Percentiles rank a stretch among this genome's conserved stretches.
phyloP scores from a whole-genome alignment of 2,113 vertebrate species.

The Melospiza melodia region DNA sequence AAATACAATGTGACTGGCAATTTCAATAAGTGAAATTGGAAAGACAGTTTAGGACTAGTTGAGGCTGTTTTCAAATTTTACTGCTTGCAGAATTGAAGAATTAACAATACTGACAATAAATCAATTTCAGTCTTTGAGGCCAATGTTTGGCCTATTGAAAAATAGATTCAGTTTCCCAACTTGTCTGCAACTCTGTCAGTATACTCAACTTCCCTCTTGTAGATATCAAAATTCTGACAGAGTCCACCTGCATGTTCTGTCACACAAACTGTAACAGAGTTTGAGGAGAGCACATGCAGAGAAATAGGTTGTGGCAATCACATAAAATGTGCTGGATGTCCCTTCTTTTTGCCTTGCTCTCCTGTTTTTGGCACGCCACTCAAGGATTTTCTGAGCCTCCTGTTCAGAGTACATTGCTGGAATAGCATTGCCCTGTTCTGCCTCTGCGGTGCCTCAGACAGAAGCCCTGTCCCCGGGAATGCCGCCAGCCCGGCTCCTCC shows the following conservation, averaged over 20 bases:
- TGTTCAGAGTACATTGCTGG: not conserved
- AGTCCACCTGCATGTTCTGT: not conserved
- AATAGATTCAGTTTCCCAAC: not conserved
- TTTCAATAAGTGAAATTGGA: not conserved
- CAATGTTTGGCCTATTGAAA: not conserved
- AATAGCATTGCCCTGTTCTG: not conserved
- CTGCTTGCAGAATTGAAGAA: not conserved
- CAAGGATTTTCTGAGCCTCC: not conserved
- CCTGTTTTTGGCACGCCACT: not conserved
- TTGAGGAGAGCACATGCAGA: not conserved
- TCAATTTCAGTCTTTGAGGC: not conserved
- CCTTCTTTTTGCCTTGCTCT: not conserved
- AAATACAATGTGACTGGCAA: not conserved
- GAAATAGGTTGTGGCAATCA: not conserved
- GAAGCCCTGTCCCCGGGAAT: not conserved
- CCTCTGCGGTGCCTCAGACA: not conserved
- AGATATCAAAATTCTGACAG: not conserved
- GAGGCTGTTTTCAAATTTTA: not conserved
- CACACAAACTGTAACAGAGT: not conserved
- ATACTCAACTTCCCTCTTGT: not conserved
- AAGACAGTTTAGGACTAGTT: not conserved
- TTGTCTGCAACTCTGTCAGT: not conserved
- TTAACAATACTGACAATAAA: not conserved
- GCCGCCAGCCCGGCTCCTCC: not conserved
- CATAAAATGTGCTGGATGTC: not conserved